Percentiles rank a stretch among this genome's conserved stretches.
Evolutionary conservation across 2,888 invertebrate genomes (phyloP).

Genomic region (Diplolepis rosae): DNA sequence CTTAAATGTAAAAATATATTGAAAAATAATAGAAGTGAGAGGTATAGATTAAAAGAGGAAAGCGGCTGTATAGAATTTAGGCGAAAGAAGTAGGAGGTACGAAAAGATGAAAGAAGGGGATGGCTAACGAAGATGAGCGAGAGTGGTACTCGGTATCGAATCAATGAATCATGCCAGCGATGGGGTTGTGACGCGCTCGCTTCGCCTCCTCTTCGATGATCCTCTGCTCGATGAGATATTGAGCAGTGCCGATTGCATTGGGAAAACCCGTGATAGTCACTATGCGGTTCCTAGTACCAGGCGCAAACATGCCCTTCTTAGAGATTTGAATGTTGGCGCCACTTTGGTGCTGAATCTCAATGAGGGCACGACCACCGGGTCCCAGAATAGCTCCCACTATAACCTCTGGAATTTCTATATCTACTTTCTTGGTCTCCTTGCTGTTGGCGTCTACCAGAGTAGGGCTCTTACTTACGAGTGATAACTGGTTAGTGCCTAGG

Average conservation of each 20-base stretch:
- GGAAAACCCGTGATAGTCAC: conserved; percentile 95
- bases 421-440: conserved; percentile 91
- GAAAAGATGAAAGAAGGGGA: conserved; percentile 55
- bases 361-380: conserved; percentile 95
- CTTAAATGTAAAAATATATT: no score
- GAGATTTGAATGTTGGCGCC: conserved; percentile 99
- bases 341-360: conserved; percentile 97
- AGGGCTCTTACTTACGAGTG: conserved; percentile 87
- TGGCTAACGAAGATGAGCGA: conserved; percentile 60
- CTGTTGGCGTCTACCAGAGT: conserved; percentile 85
- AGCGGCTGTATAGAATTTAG: neutral
- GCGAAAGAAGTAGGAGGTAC: conserved; percentile 37
- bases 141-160: conserved; percentile 54
- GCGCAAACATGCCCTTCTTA: conserved; percentile 97
- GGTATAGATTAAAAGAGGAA: conserved; percentile 3
- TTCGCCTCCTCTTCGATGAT: conserved; percentile 97
- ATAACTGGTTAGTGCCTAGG: conserved; percentile 83
- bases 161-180: conserved; percentile 84
- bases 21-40: conserved; percentile 16
- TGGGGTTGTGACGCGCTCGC: conserved; percentile 91
- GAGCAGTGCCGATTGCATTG: conserved; percentile 92
- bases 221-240: conserved; percentile 96
- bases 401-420: conserved; percentile 92
- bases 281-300: conserved; percentile 97
- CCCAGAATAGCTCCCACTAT: conserved; percentile 98